Evolutionary conservation across 1,140 invertebrate genomes (phyloP).

Genomic region (Euglossa dilemma): DNA sequence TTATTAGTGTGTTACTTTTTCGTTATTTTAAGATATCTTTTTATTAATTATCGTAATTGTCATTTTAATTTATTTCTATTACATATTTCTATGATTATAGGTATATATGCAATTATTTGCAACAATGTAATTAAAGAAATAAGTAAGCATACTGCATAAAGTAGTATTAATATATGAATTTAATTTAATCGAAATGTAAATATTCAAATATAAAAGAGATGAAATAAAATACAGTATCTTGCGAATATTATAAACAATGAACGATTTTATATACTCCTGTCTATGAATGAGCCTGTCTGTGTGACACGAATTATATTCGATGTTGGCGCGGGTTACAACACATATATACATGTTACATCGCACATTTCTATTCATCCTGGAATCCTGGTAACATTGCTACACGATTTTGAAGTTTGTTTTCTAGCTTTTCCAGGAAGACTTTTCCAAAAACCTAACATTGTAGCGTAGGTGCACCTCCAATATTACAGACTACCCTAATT

Average conservation of each 20-base stretch:
- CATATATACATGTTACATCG: background rate
- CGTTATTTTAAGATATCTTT: background rate
- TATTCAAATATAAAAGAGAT: background rate
- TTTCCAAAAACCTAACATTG: background rate
- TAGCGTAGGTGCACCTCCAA: background rate
- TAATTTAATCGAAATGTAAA: too few relatives aligned
- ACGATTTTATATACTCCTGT: background rate
- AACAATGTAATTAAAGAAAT: too few relatives aligned
- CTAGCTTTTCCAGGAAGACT: background rate
- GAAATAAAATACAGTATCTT: background rate
- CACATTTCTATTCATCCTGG: background rate
- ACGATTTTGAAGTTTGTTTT: background rate
- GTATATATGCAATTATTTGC: too few relatives aligned
- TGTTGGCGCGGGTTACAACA: background rate
- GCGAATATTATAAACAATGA: background rate
- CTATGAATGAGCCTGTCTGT: background rate
- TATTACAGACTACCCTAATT: background rate
- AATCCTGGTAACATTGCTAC: constrained; percentile 5
- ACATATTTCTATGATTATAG: too few relatives aligned
- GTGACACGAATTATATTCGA: background rate
- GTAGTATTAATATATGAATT: too few relatives aligned
- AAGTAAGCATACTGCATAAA: too few relatives aligned
- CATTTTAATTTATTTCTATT: background rate
- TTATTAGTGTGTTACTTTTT: background rate
- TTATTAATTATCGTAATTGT: background rate